Conservation (phyloP, 2,888 invertebrate species). For the Lochmaea crataegi region DNA sequence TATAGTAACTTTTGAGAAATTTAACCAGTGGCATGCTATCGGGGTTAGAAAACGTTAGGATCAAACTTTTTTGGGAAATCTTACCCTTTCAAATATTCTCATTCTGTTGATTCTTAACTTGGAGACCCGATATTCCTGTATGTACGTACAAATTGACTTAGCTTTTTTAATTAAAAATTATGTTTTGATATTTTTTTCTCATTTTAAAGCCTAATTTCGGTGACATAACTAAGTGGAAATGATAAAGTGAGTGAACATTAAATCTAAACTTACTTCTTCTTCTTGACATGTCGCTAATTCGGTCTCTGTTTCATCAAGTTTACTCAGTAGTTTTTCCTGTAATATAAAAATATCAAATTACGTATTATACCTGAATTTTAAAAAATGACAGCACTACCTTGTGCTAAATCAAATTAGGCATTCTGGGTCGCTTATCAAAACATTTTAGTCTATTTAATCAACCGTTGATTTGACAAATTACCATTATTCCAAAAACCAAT, state of each 20-base stretch:
- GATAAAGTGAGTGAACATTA: not conserved
- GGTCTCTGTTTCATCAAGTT: slow-evolving; percentile 91
- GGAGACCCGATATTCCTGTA: slow-evolving; percentile 9
- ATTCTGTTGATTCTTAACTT: slow-evolving; percentile 19
- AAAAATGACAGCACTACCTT: not conserved
- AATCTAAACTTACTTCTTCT: slow-evolving; percentile 78
- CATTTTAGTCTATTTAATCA: no score
- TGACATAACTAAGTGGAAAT: no score
- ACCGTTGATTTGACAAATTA: not conserved
- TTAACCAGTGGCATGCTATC: no score
- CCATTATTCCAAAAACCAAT: no score
- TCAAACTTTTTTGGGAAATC: not conserved
- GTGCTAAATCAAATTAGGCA: no score
- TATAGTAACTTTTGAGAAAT: no score
- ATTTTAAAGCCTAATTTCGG: not conserved
- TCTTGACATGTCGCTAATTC: slow-evolving; percentile 90
- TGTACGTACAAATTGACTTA: not conserved
- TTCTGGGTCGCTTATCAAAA: no score
- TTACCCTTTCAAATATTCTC: slow-evolving; percentile 19
- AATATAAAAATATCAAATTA: slow-evolving; percentile 64
- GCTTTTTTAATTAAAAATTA: not conserved
- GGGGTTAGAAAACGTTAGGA: no score
- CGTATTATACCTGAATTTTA: no score
- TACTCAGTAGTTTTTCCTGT: slow-evolving; percentile 90
- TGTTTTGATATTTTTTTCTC: no score